phyloP scores from a whole-genome alignment of 2,113 vertebrate species.

The Canis aureus region DNA sequence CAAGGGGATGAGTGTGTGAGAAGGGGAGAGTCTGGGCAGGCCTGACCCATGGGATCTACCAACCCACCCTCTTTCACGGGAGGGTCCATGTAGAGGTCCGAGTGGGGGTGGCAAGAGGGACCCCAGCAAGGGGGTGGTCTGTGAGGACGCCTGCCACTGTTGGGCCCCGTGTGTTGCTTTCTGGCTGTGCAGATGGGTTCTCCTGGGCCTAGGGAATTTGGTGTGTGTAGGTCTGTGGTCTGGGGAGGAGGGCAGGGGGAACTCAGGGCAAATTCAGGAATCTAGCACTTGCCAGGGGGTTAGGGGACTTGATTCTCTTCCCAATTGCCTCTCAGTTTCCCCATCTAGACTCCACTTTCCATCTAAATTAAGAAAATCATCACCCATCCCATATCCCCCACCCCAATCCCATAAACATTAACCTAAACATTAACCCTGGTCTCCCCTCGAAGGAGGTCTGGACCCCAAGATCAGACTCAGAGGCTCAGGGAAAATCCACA shows the following conservation, averaged over 20 bases:
- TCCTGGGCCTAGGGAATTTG: no score
- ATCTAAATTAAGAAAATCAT: neutral
- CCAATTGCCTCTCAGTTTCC: neutral
- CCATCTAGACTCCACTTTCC: neutral
- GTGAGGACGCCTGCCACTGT: fast-evolving
- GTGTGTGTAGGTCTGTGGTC: neutral
- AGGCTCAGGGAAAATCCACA: neutral
- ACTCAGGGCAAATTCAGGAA: neutral
- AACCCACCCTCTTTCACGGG: neutral
- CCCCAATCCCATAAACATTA: no score
- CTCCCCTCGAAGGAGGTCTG: neutral
- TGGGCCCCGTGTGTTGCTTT: neutral
- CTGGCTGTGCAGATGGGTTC: no score
- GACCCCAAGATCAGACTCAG: neutral
- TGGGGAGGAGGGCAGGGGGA: no score
- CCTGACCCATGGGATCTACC: neutral
- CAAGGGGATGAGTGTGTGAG: fast-evolving
- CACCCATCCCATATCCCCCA: no score
- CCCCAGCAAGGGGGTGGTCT: fast-evolving
- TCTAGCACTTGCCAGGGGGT: neutral
- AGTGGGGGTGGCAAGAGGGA: neutral
- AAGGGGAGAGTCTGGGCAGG: neutral
- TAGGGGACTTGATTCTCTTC: neutral
- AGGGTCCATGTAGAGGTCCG: no score
- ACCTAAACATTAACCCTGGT: neutral